These are phyloP conservation scores for Nymphalis io DNA, from an alignment of 1,140 invertebrate genomes.

Conservation along the genomic window DNA sequence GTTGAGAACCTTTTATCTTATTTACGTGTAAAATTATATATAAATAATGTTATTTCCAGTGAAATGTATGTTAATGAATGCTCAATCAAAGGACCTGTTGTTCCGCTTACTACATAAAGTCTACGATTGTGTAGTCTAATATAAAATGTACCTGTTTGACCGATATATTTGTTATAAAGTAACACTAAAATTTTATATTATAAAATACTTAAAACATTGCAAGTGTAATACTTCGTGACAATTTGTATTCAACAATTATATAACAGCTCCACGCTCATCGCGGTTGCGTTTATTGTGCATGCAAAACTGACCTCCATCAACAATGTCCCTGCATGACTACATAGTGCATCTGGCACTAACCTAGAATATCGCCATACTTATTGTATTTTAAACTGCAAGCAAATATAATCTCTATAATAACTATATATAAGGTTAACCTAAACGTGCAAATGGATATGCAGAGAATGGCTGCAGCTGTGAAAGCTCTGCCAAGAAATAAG, in stretches of 20 bases:
- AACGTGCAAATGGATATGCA: slow-evolving; percentile 23
- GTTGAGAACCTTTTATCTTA: neutral
- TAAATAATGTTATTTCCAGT: slow-evolving; percentile 16
- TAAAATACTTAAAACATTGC: neutral
- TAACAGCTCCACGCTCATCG: slow-evolving; percentile 28
- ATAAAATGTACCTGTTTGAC: slow-evolving; percentile 37
- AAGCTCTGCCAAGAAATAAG: slow-evolving; percentile 64
- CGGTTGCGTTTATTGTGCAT: slow-evolving; percentile 51
- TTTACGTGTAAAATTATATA: neutral
- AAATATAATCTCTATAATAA: slow-evolving; percentile 13
- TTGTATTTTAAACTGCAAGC: slow-evolving; percentile 30
- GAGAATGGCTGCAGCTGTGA: slow-evolving; percentile 50
- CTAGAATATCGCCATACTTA: slow-evolving; percentile 51
- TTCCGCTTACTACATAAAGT: slow-evolving; percentile 34
- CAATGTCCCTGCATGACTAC: slow-evolving; percentile 53
- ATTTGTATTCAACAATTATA: slow-evolving; percentile 30
- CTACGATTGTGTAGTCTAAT: slow-evolving; percentile 35
- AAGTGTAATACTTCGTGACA: slow-evolving; percentile 8
- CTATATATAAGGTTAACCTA: slow-evolving; percentile 33
- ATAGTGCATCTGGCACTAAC: slow-evolving; percentile 53
- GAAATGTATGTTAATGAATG: slow-evolving; percentile 44
- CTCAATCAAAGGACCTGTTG: slow-evolving; percentile 39
- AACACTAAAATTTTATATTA: neutral
- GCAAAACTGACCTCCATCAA: slow-evolving; percentile 69
- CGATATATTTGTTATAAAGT: neutral